phyloP scores from a whole-genome alignment of 2,888 invertebrate genomes.

The Quadroppia sp. region DNA sequence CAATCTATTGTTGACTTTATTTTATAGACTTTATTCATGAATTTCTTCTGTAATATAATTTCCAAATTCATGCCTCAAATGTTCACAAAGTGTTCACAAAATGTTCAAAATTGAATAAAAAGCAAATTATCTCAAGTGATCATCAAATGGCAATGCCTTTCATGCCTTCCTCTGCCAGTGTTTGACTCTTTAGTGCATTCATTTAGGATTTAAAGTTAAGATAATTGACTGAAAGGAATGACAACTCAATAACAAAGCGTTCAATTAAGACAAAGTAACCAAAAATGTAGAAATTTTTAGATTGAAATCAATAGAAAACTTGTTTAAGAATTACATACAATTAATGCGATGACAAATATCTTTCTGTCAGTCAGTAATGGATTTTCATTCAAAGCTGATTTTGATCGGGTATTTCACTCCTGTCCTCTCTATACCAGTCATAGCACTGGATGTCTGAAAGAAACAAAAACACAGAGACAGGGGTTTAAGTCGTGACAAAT shows the following conservation, averaged over 20 bases:
- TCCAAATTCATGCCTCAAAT: not conserved
- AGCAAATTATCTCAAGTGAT: not conserved
- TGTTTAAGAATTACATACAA: conserved; percentile 4
- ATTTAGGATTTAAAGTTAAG: not conserved
- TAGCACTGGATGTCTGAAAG: not conserved
- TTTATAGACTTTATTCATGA: not conserved
- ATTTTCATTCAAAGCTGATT: not conserved
- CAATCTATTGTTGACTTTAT: not conserved
- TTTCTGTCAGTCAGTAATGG: conserved; percentile 11
- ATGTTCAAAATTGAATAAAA: not conserved
- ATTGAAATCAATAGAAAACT: not conserved
- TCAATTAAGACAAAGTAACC: conserved; percentile 6
- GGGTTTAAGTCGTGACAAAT: conserved; percentile 1
- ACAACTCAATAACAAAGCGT: conserved; percentile 22
- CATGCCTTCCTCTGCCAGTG: not conserved
- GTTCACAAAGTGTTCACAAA: too few relatives aligned
- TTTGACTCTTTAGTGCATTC: not conserved
- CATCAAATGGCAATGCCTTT: not conserved
- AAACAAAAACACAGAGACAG: not conserved
- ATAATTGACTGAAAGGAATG: not conserved
- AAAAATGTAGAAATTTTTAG: not conserved
- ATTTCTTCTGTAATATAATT: not conserved
- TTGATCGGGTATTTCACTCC: not conserved
- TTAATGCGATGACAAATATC: conserved; percentile 15
- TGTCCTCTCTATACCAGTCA: not conserved